phyloP scores from a whole-genome alignment of 2,113 vertebrate species.

The Dicrurus megarhynchus region DNA sequence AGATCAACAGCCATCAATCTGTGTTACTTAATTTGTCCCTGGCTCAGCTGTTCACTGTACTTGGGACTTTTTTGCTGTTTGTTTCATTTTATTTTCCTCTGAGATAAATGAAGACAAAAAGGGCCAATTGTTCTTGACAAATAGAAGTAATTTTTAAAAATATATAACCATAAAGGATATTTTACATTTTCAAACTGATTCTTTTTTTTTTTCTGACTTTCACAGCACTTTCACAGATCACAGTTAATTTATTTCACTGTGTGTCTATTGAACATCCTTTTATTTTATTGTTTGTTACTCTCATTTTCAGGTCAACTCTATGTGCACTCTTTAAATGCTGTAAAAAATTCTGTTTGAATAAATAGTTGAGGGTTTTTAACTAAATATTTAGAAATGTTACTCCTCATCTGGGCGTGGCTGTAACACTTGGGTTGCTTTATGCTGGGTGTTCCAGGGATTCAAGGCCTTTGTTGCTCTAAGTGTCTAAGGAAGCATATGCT shows the following conservation, averaged over 20 bases:
- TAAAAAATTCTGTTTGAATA: not conserved
- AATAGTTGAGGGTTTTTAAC: not conserved
- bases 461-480: not conserved
- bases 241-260: not conserved
- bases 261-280: not conserved
- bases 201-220: not conserved
- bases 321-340: not conserved
- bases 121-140: constrained; percentile 35
- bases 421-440: not conserved
- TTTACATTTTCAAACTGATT: not conserved
- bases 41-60: constrained; percentile 46
- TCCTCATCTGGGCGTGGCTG: not conserved
- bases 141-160: constrained; percentile 4
- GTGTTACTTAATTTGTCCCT: constrained; percentile 58
- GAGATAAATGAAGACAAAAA: constrained; percentile 53
- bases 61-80: constrained; percentile 32
- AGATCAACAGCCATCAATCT: constrained; percentile 60
- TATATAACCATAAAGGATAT: not conserved
- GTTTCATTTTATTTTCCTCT: constrained; percentile 43
- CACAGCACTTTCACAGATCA: not conserved
- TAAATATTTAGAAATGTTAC: not conserved
- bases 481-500: constrained; percentile 33
- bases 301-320: not conserved
- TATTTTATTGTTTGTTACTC: not conserved
- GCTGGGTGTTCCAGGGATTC: not conserved